Evolutionary conservation across 2,888 invertebrate genomes (phyloP), one percentile per base, ranked within the genome.

Genomic region (Cosmia trapezina): DNA sequence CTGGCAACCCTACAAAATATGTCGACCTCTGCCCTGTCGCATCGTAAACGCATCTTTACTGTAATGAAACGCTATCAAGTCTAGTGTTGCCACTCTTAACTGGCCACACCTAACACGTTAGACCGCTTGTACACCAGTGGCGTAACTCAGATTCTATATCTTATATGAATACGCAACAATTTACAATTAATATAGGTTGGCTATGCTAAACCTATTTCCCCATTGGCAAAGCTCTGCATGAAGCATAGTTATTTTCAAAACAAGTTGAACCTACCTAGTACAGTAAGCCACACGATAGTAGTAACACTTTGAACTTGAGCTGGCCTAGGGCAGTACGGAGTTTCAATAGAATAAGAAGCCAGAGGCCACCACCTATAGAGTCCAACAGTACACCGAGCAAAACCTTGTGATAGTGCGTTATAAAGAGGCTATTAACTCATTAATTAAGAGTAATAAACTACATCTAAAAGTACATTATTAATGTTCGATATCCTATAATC

Each of bases 31-130:
- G 78, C 64, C 76, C 74, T 73, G 76, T 77, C 77, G 66, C 76
- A 53, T 72, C 81, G 81, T 88, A 86, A 87, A 89, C 81, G 82
- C 88, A 85, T 88, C 87, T 89, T 87, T 87, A 88, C 83, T 86
- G 76, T 87, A 87, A 87, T 88, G 84, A 85, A 85, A 84, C 67
- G 82, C 86, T 88, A 87, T 88, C 86, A 87, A 82, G 80, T 72
- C 73, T 85, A 82, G 84, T 82, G 83, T 84, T 80, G 86, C 86
- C 81, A 81, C 69, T 81, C 69, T 85, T 78, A 83, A 81, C 77
- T 80, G 76, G 75, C 72, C 83, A 69, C 83, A 75, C 80, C 78
- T 82, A 78, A 53, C 62, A 62, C 47, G 66, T 65, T 81, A 73
- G 65, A 76, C 72, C 68, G 73, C 76, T 80, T 81, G 57, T 69